Base-by-base conservation (phyloP, 53 echinoderm and acorn worm genomes). In the Holothuria leucospilota region DNA sequence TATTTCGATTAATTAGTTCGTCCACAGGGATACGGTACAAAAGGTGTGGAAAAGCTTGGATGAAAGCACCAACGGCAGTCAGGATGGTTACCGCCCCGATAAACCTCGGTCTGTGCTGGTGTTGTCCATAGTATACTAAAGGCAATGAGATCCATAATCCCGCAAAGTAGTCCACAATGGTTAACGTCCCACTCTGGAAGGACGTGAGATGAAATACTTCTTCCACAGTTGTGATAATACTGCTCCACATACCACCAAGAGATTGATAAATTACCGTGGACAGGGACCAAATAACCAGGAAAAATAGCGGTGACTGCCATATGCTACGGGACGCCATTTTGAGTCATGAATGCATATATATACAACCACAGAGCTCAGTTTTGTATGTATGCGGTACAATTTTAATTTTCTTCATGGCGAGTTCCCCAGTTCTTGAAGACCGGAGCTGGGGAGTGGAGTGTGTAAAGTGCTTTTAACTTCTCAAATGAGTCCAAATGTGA, bases 191-290 rank as follows among this genome's bases (percentile, higher is more conserved):
- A 20, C 78, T 78, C 52, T 78, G 52, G 20, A 51, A 78, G 18
- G 78, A 52, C 6, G 56, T 51, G 10, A 78, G 29, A 58, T 78
- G 78, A 56, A 56, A 78, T 23, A 78, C 53, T 78, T 78, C 51
- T 25, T 78, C 78, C 9, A 78, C 78, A 26, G 78, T 78, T 0
- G 78, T 78, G 25, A 78, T 78, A 53, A 78, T 56, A 29, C 78
- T 56, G 26, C 53, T 56, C 78, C 78, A 78, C 51, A 51, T 51
- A 78, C 78, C 78, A 27, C 56, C 56, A 9, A 78, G 14, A 21
- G 78, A 52, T 52, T 78, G 52, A 27, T 56, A 78, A 0, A 58
- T 26, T 5, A 78, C 59, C 7, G 78, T 58, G 53, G 53, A 56
- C 23, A 78, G 25, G 56, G 78, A 78, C 78, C 78, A 78, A 52